Conservation (phyloP, 2,113 vertebrate species). For the Spilogale gracilis region DNA sequence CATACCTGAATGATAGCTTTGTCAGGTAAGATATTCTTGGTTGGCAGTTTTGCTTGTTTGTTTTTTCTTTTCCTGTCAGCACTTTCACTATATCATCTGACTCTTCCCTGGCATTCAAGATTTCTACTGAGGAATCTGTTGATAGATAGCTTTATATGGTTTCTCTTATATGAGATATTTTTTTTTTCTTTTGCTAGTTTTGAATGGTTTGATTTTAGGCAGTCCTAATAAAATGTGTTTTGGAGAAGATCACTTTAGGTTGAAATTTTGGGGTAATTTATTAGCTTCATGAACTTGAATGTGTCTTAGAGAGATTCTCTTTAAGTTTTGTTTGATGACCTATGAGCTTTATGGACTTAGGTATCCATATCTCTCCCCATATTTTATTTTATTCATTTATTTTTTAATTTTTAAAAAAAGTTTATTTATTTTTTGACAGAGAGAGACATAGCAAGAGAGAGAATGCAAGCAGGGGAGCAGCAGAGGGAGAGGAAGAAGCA, state of each 20-base stretch:
- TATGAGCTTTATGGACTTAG: background rate
- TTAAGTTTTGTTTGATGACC: background rate
- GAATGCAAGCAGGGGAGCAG: too few relatives aligned
- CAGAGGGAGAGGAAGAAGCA: too few relatives aligned
- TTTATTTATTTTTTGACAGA: too few relatives aligned
- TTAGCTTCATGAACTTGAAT: background rate
- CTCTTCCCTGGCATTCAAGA: background rate
- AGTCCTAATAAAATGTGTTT: background rate
- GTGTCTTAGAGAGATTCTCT: background rate
- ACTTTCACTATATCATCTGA: background rate
- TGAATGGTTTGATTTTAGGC: background rate
- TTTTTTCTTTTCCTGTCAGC: background rate
- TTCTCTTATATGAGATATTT: background rate
- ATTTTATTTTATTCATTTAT: background rate
- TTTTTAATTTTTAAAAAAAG: too few relatives aligned
- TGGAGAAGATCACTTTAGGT: background rate
- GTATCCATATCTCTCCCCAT: background rate
- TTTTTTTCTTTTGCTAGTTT: background rate
- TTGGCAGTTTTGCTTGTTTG: background rate
- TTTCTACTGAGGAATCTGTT: background rate
- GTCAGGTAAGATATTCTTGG: background rate
- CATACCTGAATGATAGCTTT: background rate
- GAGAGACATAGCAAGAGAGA: too few relatives aligned
- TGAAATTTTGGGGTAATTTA: background rate
- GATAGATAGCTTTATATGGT: background rate